Evolutionary conservation across 2,113 vertebrate genomes (phyloP).

Genomic region (Limanda limanda): DNA sequence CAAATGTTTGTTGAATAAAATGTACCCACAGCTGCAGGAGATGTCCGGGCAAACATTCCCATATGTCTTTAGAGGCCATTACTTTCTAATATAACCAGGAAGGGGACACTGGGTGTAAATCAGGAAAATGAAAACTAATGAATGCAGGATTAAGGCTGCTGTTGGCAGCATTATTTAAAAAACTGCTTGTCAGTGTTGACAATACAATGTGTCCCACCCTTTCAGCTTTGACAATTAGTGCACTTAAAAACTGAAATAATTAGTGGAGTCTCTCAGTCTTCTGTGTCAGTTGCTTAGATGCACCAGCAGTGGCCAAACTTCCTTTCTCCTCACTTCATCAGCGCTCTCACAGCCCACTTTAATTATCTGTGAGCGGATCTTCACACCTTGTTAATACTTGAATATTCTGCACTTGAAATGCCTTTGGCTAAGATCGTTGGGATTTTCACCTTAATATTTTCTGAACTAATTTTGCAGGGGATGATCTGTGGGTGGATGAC

Average conservation of each 20-base stretch:
- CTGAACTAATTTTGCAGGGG: constrained; percentile 52
- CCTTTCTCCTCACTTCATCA: constrained; percentile 33
- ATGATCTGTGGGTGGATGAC: constrained; percentile 61
- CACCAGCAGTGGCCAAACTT: constrained; percentile 11
- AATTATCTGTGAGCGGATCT: constrained; percentile 59
- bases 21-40: constrained; percentile 33
- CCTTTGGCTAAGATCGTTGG: constrained; percentile 45
- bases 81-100: constrained; percentile 36
- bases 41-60: constrained; percentile 27
- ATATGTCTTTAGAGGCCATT: constrained; percentile 29
- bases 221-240: too few relatives aligned
- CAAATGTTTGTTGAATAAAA: constrained; percentile 53
- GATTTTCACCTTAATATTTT: constrained; percentile 61
- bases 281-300: constrained; percentile 13
- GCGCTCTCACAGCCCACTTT: constrained; percentile 44
- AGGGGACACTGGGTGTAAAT: background rate
- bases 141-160: constrained; percentile 1
- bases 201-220: background rate
- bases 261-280: background rate
- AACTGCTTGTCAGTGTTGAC: constrained; percentile 5
- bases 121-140: constrained; percentile 24
- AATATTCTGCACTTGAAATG: constrained; percentile 52
- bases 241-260: constrained; percentile 11
- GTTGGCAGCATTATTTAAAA: constrained; percentile 12
- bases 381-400: constrained; percentile 22